Evolutionary conservation across 2,797 vertebrate genomes (phyloP).

Genomic region (Gallinago stenura): DNA sequence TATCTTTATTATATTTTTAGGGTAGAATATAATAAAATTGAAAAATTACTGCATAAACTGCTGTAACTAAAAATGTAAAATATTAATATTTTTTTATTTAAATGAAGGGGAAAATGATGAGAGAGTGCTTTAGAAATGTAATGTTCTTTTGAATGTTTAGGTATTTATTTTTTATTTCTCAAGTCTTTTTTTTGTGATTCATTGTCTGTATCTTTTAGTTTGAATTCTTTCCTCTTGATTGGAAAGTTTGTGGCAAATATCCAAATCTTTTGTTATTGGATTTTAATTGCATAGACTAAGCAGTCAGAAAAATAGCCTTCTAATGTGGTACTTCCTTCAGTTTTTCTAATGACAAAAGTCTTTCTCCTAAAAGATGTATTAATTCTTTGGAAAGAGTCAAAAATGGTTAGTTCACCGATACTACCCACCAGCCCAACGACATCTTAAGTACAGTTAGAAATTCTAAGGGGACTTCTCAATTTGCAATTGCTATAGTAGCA

Average conservation of each 20-base stretch:
- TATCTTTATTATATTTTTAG: neutral
- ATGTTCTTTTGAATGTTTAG: neutral
- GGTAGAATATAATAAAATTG: conserved; percentile 1
- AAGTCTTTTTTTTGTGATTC: neutral
- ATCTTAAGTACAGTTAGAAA: neutral
- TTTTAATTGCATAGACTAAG: neutral
- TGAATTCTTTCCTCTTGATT: neutral
- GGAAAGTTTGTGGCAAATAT: neutral
- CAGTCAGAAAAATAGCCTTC: neutral
- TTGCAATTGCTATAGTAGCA: neutral
- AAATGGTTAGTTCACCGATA: neutral
- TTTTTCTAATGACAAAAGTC: neutral
- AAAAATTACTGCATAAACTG: conserved; percentile 39
- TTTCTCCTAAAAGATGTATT: neutral
- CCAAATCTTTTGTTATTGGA: neutral
- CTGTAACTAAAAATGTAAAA: neutral
- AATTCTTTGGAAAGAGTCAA: neutral
- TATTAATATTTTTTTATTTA: neutral
- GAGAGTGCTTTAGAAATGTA: neutral
- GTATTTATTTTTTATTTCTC: neutral
- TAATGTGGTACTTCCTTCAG: neutral
- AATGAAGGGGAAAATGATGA: neutral
- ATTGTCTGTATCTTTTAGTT: neutral
- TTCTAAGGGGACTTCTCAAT: neutral
- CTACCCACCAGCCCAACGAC: neutral